Base-by-base conservation (phyloP, 2,113 vertebrate species). In the Prochilodus magdalenae region DNA sequence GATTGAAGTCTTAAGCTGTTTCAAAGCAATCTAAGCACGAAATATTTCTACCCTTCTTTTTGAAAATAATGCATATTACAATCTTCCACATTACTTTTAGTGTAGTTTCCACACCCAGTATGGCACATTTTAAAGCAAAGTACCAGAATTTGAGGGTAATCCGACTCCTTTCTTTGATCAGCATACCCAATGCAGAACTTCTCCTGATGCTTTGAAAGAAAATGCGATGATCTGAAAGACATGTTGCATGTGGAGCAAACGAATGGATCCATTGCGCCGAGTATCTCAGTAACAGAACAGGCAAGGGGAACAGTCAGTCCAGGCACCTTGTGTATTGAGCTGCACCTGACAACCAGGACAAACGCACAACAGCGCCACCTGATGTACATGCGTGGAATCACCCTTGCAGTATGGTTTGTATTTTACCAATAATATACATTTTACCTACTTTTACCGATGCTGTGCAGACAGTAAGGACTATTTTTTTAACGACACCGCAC, bases 141-240 rank as follows among this genome's bases (percentile, higher is more conserved):
- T 85, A 89, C 89, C 88, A 88, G 24, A 22, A 84, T 79, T 70
- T 85, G 63, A 8, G 85, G 74, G 0, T 78, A 86, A 51, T 79
- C 84, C 7, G 79, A 77, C 59, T 78, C 75, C 24, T 78, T 55
- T 40, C 55, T 73, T 30, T 77, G 86, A 55, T 77, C 85, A 62
- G 83, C 75, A 30, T 71, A 77, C 30, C 90, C 90, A 67, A 91
- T 89, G 65, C 89, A 90, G 66, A 91, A 91, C 83, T 84, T 90
- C 18, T 89, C 86, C 79, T 85, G 85, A 53, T 91, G 90, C 33
- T 89, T 89, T 79, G 77, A 75, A 18, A 90, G 82, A 63, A 90
- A 80, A 65, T 80, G 77, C 22, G 73, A 83, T 26, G 90, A 91
- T 67, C 80, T 90, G 53, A 91, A 91, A 78, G 81, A 82, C 89